A percentile compares a stretch with the other conserved stretches of the same genome.
Evolutionary conservation across 2,113 vertebrate species (phyloP).

Genomic region (Ochotona princeps): DNA sequence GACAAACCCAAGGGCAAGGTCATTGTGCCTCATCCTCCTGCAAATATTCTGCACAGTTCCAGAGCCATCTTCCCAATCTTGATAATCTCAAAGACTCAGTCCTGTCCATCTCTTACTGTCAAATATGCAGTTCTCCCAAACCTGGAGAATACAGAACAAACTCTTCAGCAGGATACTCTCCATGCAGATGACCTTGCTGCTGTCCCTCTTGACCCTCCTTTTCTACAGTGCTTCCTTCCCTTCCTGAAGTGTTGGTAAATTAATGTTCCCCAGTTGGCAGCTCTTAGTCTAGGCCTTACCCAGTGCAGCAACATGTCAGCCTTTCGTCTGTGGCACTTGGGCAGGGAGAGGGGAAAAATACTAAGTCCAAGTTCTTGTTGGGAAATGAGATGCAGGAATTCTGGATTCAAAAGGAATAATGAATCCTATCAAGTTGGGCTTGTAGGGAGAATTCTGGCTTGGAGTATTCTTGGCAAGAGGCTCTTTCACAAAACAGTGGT

Average conservation of each 20-base stretch:
- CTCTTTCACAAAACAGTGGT: neutral
- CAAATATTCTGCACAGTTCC: neutral
- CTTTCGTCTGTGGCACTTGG: neutral
- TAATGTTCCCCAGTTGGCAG: no score
- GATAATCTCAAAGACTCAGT: neutral
- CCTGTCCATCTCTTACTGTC: neutral
- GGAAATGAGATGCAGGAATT: neutral
- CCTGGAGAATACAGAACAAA: neutral
- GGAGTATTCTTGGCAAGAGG: neutral
- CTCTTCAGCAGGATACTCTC: neutral
- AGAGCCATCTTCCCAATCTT: neutral
- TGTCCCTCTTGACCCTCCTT: neutral
- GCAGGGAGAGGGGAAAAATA: neutral
- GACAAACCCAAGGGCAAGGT: neutral
- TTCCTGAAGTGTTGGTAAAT: neutral
- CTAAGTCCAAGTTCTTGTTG: conserved; percentile 16
- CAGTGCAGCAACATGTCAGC: neutral
- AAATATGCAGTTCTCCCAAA: neutral
- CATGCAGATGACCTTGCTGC: neutral
- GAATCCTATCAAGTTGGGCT: neutral
- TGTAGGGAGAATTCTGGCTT: neutral
- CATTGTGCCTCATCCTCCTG: neutral
- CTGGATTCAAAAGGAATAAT: neutral
- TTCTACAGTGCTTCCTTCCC: neutral
- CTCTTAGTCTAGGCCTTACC: neutral